Evolutionary conservation across 2,113 vertebrate genomes (phyloP).

Genomic region (Centropus bengalensis): DNA sequence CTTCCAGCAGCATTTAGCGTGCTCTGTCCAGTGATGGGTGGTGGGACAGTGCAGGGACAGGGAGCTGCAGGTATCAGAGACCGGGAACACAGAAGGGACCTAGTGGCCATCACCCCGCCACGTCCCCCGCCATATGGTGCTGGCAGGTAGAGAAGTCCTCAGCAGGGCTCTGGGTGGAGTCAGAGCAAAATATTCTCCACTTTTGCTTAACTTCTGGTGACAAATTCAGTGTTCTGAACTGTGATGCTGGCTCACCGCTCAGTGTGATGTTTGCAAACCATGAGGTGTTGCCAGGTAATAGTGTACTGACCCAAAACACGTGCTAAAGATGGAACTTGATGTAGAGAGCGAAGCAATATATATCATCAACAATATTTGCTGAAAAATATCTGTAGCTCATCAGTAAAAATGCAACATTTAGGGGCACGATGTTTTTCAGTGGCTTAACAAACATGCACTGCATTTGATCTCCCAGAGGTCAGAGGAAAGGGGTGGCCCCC

Average conservation of each 20-base stretch:
- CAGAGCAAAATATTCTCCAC: not conserved
- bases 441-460: not conserved
- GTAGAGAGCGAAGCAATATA: not conserved
- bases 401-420: not conserved
- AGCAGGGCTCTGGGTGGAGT: not conserved
- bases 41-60: not conserved
- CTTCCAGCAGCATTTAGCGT: not conserved
- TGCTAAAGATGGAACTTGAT: not conserved
- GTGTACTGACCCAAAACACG: not conserved
- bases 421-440: not conserved
- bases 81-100: not conserved
- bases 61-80: not conserved
- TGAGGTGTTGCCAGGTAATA: not conserved
- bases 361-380: not conserved
- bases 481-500: not conserved
- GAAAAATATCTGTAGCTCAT: not conserved
- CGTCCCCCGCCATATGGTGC: too few relatives aligned
- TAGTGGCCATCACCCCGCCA: not conserved
- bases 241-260: not conserved
- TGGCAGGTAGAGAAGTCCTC: not conserved
- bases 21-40: not conserved
- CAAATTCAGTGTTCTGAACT: not conserved
- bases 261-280: not conserved
- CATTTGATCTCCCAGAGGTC: not conserved
- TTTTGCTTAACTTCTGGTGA: not conserved